phyloP scores from a whole-genome alignment of 2,888 invertebrate species.

The Branchellion lobata region DNA sequence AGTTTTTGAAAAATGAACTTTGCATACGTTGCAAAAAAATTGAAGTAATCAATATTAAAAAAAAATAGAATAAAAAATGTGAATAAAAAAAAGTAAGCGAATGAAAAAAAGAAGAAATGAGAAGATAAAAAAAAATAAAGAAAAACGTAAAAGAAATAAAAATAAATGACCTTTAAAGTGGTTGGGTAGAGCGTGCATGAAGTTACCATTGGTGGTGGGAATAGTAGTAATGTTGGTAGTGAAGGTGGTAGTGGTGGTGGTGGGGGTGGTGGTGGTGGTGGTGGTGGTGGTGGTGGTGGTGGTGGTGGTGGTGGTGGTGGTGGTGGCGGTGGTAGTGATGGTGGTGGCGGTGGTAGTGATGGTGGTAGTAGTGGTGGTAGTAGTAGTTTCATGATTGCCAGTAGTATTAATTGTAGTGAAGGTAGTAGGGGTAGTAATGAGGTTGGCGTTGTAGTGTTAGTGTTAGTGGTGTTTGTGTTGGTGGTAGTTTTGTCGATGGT shows the following conservation, averaged over 20 bases:
- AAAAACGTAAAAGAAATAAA: background rate
- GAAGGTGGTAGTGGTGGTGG: background rate
- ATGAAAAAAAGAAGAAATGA: background rate
- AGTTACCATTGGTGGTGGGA: too few relatives aligned
- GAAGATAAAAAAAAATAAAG: background rate
- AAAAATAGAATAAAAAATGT: too few relatives aligned
- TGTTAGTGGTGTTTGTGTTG: background rate
- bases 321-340: background rate
- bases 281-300: conserved; percentile 13
- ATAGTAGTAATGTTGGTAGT: background rate
- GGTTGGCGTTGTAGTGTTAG: background rate
- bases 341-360: background rate
- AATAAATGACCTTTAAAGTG: background rate
- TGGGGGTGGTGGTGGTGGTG: background rate
- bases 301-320: conserved; percentile 5
- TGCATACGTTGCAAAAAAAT: too few relatives aligned
- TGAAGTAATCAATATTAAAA: too few relatives aligned
- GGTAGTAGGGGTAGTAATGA: background rate
- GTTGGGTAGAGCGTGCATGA: too few relatives aligned
- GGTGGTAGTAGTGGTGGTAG: background rate
- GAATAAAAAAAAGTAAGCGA: too few relatives aligned
- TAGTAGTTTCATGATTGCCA: too few relatives aligned
- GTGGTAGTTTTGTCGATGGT: background rate
- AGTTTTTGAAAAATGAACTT: too few relatives aligned
- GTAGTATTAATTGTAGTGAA: too few relatives aligned